Evolutionary conservation across 2,888 invertebrate genomes (phyloP).

Genomic region (Norana najaformis): DNA sequence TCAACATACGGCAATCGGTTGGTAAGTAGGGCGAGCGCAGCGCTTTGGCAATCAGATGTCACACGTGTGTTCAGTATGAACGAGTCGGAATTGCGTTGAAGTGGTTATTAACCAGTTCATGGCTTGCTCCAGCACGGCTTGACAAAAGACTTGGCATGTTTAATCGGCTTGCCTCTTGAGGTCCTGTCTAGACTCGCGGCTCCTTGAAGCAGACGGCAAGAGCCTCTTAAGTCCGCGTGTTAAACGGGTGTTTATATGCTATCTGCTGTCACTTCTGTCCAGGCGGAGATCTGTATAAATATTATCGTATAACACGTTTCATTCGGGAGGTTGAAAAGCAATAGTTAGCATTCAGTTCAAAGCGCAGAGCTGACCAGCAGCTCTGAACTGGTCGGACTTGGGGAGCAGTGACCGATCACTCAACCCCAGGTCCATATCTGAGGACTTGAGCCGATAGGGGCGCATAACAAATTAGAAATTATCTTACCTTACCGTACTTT

Average conservation of each 20-base stretch:
- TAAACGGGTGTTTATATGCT: neutral
- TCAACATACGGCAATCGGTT: neutral
- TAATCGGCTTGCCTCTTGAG: neutral
- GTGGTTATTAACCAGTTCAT: neutral
- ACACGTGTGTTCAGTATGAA: neutral
- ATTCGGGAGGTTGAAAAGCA: neutral
- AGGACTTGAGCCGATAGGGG: no score
- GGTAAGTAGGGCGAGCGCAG: neutral
- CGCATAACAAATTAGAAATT: no score
- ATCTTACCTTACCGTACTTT: no score
- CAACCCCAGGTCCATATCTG: no score
- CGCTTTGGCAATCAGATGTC: neutral
- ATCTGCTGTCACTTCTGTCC: neutral
- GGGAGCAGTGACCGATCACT: no score
- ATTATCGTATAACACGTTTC: neutral
- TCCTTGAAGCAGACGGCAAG: neutral
- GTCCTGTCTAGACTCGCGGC: neutral
- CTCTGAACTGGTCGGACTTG: no score
- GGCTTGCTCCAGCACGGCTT: neutral
- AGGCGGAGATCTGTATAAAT: neutral
- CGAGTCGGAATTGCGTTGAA: neutral
- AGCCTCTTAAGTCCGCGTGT: neutral
- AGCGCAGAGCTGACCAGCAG: no score
- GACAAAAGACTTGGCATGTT: neutral
- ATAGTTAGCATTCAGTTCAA: no score